Percentiles rank a stretch among this genome's conserved stretches.
phyloP scores from a whole-genome alignment of 2,797 vertebrate genomes.

The Myotis planiceps region DNA sequence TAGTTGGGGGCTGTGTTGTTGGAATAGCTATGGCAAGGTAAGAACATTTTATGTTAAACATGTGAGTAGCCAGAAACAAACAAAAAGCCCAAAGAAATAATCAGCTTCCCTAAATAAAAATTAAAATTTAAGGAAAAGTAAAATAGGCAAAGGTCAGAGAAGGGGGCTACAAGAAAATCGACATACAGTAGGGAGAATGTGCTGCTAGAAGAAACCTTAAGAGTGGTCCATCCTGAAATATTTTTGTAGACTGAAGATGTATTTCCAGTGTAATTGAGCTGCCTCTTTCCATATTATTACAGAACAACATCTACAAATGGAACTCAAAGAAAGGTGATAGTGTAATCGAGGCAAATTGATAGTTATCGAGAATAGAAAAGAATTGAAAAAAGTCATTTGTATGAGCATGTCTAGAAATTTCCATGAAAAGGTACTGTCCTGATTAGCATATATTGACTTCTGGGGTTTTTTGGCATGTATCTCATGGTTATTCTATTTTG shows the following conservation, averaged over 20 bases:
- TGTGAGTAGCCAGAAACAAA: not conserved
- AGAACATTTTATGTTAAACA: constrained; percentile 62
- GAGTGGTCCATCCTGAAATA: not conserved
- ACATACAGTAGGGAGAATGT: not conserved
- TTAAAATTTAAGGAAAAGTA: not conserved
- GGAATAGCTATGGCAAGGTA: constrained; percentile 97
- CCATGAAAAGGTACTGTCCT: not conserved
- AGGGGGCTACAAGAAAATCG: not conserved
- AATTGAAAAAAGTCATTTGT: not conserved
- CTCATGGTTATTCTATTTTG: not conserved
- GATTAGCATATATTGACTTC: not conserved
- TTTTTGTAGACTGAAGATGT: not conserved
- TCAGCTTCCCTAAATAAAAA: not conserved
- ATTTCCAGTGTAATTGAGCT: not conserved
- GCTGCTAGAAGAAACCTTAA: not conserved
- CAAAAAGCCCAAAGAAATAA: not conserved
- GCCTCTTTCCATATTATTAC: not conserved
- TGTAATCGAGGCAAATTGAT: constrained; percentile 14
- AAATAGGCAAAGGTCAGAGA: not conserved
- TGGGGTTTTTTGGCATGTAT: not conserved
- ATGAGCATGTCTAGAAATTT: not conserved
- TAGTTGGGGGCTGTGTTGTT: constrained; percentile 96
- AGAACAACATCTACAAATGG: not conserved
- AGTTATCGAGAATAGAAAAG: not conserved
- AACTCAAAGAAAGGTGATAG: not conserved